Base-by-base conservation (phyloP, 2,113 vertebrate species). In the Datnioides undecimradiatus region DNA sequence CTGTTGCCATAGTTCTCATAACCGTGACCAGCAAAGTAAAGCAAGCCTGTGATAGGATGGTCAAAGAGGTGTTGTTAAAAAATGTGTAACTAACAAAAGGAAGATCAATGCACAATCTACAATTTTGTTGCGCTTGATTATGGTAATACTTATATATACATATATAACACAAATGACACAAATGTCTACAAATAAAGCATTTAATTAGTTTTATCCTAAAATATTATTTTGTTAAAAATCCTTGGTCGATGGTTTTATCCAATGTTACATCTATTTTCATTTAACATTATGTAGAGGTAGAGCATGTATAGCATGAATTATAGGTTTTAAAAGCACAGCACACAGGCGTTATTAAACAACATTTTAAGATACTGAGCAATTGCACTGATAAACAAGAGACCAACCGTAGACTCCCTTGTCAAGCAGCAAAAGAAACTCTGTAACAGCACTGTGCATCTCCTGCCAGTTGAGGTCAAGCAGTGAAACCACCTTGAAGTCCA, bases 1-100 rank as follows among this genome's bases (percentile, higher is more conserved):
- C 96, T 97, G 93, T 96, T 97, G 51, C 96, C 96, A 0, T 94
- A 97, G 54, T 97, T 97, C 79, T 97, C 96, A 17, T 97, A 97
- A 71, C 96, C 96, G 0, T 97, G 96, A 40, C 96, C 96, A 0
- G 96, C 96, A 0, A 95, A 97, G 89, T 97, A 97, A 19, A 97
- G 94, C 87, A 97, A 87, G 64, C 96, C 96, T 97, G 90, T 7
- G 13, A 1, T 10, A 21, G 48, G 23, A 80, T 33, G 27, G 29
- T 40, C 9, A 49, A 38, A 34, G 9, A 29, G 10, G 27, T 14
- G 11, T 8, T 54, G 10, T 9, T 2, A 11, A 14, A 62, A 29
- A 43, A 1, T 38, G 27, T 33, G 25, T 29, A 2, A 27, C 23
- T 3, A 66, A 16, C 6, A 66, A 16, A 63, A 63, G 4, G n/a